Conservation (phyloP, 2,888 invertebrate species). For the Ectemnius lituratus region DNA sequence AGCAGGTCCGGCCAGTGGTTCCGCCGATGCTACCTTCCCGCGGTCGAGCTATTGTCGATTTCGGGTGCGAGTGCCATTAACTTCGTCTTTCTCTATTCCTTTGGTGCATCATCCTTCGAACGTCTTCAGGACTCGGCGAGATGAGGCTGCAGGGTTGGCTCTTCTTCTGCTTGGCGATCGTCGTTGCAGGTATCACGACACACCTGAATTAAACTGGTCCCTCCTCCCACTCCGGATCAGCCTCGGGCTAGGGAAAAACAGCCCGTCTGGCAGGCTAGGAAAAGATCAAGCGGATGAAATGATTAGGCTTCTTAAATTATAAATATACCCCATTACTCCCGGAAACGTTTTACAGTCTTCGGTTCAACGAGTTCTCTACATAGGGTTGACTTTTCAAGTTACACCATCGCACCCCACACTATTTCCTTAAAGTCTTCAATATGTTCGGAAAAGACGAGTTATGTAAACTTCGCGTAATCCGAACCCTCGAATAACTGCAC, state of each 20-base stretch:
- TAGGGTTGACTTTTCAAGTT: too few species aligned
- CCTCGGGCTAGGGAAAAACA: neutral
- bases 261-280: neutral
- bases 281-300: neutral
- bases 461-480: too few species aligned
- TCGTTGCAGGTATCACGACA: constrained; percentile 51
- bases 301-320: neutral
- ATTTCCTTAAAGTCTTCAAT: too few species aligned
- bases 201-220: constrained; percentile 5
- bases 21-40: constrained; percentile 37
- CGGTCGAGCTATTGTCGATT: constrained; percentile 16
- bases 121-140: neutral
- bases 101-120: neutral
- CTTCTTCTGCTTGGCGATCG: constrained; percentile 52
- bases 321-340: too few species aligned
- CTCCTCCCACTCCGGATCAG: neutral
- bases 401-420: too few species aligned
- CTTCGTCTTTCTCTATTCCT: neutral
- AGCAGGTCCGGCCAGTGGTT: constrained; percentile 38
- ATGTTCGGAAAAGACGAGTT: too few species aligned
- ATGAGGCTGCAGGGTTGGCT: constrained; percentile 55
- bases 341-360: too few species aligned
- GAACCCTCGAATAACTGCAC: too few species aligned
- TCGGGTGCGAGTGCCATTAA: constrained; percentile 26
- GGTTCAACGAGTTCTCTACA: too few species aligned